phyloP scores from a whole-genome alignment of 1,140 invertebrate species.

The Colletes latitarsis region DNA sequence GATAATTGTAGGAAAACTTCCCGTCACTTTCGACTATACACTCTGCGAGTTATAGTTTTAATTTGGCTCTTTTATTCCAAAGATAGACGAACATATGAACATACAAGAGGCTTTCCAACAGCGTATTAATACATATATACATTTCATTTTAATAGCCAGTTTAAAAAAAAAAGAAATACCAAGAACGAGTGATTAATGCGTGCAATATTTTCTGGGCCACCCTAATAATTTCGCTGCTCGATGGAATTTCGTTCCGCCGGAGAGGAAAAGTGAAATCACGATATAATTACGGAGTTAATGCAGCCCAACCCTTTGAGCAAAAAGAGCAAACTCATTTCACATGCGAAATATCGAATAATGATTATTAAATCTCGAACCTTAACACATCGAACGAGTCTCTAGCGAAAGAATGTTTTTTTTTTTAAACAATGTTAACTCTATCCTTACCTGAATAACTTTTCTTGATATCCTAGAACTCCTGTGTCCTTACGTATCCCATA shows the following conservation, averaged over 20 bases:
- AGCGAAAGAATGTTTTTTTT: too few relatives aligned
- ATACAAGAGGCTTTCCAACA: too few relatives aligned
- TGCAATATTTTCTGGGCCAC: too few relatives aligned
- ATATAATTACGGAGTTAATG: neutral
- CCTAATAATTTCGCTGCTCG: neutral
- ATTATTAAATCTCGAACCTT: neutral
- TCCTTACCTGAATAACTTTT: constrained; percentile 22
- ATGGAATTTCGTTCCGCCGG: neutral
- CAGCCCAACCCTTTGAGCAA: neutral
- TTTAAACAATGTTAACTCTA: neutral
- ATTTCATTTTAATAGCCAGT: too few relatives aligned
- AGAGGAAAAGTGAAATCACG: neutral
- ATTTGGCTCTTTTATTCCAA: too few relatives aligned
- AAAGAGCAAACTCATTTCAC: neutral
- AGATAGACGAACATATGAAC: too few relatives aligned
- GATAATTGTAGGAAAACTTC: too few relatives aligned
- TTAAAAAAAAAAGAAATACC: too few relatives aligned
- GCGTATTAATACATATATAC: too few relatives aligned
- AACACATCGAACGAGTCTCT: neutral
- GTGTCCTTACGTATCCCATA: constrained; percentile 73
- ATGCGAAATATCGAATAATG: neutral
- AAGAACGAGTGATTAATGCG: too few relatives aligned
- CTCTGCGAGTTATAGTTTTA: too few relatives aligned
- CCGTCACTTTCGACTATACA: too few relatives aligned
- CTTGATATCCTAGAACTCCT: constrained; percentile 32